Base-by-base conservation (phyloP, 2,797 vertebrate species). In the Limosa lapponica region DNA sequence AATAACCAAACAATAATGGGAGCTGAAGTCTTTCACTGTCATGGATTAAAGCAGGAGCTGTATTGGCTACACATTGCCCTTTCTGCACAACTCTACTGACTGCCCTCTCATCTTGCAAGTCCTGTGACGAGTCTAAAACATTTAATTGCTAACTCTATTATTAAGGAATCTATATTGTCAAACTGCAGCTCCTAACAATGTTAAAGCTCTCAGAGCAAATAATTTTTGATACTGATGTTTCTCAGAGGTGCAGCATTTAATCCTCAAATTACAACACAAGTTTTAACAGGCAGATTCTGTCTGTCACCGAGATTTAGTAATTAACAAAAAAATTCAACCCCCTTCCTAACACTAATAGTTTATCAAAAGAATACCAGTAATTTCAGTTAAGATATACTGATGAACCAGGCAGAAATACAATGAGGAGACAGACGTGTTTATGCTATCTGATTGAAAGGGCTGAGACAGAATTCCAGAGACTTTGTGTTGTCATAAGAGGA, bases 181-280 rank as follows among this genome's bases (percentile, higher is more conserved):
- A 83, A 85, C 87, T 88, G 93, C 87, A 95, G 89, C 89, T 97
- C 94, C 96, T 96, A 93, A 97, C 86, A 95, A 95, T 0, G 3
- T 91, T 85, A 84, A 88, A 86, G 97, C 96, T 98, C 97, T 94
- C 77, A 94, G 77, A 97, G 95, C 95, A 94, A 96, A 97, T 98
- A 96, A 95, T 95, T 97, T 96, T 82, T 97, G 98, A 97, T 98
- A 97, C 97, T 96, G 95, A 97, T 97, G 97, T 98, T 98, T 98
- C 96, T 98, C 98, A 98, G 98, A 98, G 98, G 98, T 95, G 98
- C 98, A 98, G 98, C 97, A 98, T 98, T 98, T 99, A 99, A 99
- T 99, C 98, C 98, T 98, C 98, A 99, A 98, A 99, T 99, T 99
- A 98, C 98, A 97, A 96, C 92, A 94, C 99, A 98, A 98, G 99